Base-by-base conservation (phyloP, 2,797 vertebrate genomes). In the Notolabrus celidotus region DNA sequence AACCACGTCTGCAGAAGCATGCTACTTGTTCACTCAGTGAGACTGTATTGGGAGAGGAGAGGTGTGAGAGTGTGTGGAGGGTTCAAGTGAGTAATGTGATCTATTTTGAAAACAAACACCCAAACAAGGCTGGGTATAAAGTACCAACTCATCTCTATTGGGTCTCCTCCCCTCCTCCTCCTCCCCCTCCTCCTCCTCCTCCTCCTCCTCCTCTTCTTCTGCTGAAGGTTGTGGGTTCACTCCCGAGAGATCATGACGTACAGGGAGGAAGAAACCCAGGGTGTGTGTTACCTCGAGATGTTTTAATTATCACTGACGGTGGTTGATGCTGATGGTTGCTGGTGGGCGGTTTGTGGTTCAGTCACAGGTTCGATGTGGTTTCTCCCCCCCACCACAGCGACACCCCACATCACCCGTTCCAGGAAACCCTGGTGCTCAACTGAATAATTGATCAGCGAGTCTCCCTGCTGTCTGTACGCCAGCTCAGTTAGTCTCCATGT, bases 391-490 rank as follows among this genome's bases (percentile, higher is more conserved):
- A 72, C 67, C 67, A 42, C 47, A 47, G 34, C 31, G 47, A 63
- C 58, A 43, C 60, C 42, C 43, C 56, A 67, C 52, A 27, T 11
- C 10, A 31, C 1, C 58, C 47, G 1, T 86, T 89, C 75, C 88
- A 76, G 81, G 83, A 89, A 85, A 85, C 33, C 63, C 64, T 60
- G 29, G 56, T 29, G 67, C 71, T 70, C 20, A 61, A 27, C 75
- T 91, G 71, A 82, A 90, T 90, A 89, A 91, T 89, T 89, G 58
- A 90, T 90, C 65, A 83, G 64, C 8, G 38, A 76, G 86, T 79
- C 82, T 87, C 71, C 70, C 59, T 58, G 45, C 77, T 83, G 82
- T 75, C 82, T 88, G 67, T 61, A 16, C 16, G 12, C 50, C 62
- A 64, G 22, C 54, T 60, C 57, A 56, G 60, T 36, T 14, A 36